Base-by-base conservation (phyloP, 2,797 vertebrate genomes). In the Muscicapa comitata region DNA sequence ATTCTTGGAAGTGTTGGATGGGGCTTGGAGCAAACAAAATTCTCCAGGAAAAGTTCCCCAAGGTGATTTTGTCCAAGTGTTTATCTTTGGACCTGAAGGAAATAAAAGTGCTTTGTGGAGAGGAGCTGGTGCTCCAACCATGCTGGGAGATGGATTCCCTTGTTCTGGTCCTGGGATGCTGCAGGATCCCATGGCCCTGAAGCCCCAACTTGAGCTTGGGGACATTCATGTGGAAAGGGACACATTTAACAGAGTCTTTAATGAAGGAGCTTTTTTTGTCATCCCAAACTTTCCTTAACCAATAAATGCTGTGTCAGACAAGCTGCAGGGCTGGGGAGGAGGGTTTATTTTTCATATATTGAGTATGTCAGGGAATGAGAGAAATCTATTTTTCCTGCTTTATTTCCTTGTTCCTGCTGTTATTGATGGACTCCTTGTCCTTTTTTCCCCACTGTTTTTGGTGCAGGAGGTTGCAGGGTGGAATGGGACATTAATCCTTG, bases 111-210 rank as follows among this genome's bases (percentile, higher is more conserved):
- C 5, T 33, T 19, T 24, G 38, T 16, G 26, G 48, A 54, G 24
- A 18, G 31, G 25, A 84, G 16, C 14, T 9, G 11, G 7, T 5
- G 6, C 13, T 53, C 29, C 51, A 43, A 9, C 4, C 13, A 9
- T 8, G 37, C 26, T 59, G 45, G 33, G 58, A 45, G 21, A 1
- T 3, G 24, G 21, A 66, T 66, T 53, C 26, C 51, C 24, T 26
- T 11, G 28, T 10, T 12, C 23, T 61, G 28, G 40, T 3, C 12
- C n/a, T 11, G 55, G 57, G 85, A 42, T 58, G 43, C 26, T 66
- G 14, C 2, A 2, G n/a, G 29, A 37, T 21, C 15, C 48, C 2
- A 0, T 0, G 2, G 6, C 23, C 17, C 26, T 26, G 11, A 38
- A 71, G 6, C 13, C 48, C 25, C 2, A 8, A 0, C 13, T 16